Evolutionary conservation across 2,888 invertebrate genomes (phyloP).

Genomic region (Dryocosmus kuriphilus): DNA sequence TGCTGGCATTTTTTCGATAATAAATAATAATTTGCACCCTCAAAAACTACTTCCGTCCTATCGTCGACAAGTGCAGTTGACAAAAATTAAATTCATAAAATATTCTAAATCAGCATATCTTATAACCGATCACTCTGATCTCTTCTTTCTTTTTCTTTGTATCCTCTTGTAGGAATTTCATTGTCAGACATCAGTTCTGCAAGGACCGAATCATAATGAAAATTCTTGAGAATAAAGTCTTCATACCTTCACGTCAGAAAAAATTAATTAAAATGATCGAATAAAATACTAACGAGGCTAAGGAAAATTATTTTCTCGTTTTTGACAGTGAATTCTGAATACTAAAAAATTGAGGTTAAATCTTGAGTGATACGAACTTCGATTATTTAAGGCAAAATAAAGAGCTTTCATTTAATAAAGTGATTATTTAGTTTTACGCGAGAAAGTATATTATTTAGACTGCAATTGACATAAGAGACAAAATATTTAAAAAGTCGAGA

Average conservation of each 20-base stretch:
- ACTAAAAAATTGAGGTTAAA: neutral
- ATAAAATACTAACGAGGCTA: neutral
- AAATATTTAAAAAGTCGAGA: neutral
- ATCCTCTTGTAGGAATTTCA: conserved; percentile 35
- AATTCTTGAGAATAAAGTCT: neutral
- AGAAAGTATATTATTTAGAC: neutral
- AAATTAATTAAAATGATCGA: neutral
- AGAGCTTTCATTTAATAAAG: neutral
- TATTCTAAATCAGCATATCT: conserved; percentile 24
- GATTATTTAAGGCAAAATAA: neutral
- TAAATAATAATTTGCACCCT: neutral
- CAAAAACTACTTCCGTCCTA: neutral
- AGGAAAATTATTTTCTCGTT: neutral
- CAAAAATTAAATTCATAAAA: neutral
- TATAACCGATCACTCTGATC: neutral
- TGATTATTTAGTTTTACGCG: neutral
- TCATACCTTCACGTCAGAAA: neutral
- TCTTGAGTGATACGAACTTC: neutral
- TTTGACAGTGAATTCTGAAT: neutral
- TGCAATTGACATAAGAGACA: neutral
- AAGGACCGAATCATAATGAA: neutral
- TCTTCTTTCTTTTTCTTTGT: conserved; percentile 31
- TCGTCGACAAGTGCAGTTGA: neutral
- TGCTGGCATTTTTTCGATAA: conserved; percentile 64
- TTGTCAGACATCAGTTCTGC: conserved; percentile 20